Base-by-base conservation (phyloP, 1,140 invertebrate genomes). In the Mactra quadrangularis region DNA sequence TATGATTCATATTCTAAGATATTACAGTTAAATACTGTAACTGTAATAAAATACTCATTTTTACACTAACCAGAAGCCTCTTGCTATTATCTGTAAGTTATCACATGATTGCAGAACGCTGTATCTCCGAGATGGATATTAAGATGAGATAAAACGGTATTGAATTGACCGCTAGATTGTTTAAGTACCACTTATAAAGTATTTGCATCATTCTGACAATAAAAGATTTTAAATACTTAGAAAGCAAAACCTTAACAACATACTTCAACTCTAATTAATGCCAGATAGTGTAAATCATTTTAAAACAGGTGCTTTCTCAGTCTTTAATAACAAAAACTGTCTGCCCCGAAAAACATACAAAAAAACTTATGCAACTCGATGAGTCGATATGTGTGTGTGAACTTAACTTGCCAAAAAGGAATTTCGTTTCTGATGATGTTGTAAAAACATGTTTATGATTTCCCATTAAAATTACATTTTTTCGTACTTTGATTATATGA, bases 141-240 rank as follows among this genome's bases (percentile, higher is more conserved):
- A 15, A 41, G 6, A 41, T 41, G 6, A 41, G 6, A 41, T 41
- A 41, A 7, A 41, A 6, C 15, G 15, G 38, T 41, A 6, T 41
- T 15, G 38, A 41, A 15, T 6, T 7, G 38, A 41, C 6, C 15
- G 15, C 38, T 41, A 7, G 38, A 41, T 41, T 11, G 19, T 68
- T 29, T 47, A 68, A 68, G 64, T 68, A 19, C 29, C 41, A 50
- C 64, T 68, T 68, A 68, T 68, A 38, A 19, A 50, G 3, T 45
- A 38, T 68, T 68, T 68, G 38, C 64, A 29, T 68, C 64, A 68
- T 50, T 68, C 64, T 50, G 45, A 50, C 64, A 68, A 68, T 68
- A 68, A 68, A 45, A 68, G 35, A 41, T 68, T 68, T 68, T 35
- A 68, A 68, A 33, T 50, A 41, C 29, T 11, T 31, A 50, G 64